A percentile compares a stretch with the other conserved stretches of the same genome.
Evolutionary conservation across 2,888 invertebrate genomes (phyloP).

Genomic region (Agonopterix alstromeriana): DNA sequence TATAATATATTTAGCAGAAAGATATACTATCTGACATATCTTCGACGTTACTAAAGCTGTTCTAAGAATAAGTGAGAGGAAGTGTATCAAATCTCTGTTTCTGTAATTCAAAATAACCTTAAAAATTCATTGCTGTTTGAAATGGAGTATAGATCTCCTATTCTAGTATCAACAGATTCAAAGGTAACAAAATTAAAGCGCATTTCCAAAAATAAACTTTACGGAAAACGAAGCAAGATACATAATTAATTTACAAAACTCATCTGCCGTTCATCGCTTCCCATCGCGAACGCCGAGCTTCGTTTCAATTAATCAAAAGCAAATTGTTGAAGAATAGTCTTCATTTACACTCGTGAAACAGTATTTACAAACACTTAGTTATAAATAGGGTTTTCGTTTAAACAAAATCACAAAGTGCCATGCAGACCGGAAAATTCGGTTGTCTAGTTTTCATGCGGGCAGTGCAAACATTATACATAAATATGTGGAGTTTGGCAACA

Average conservation of each 20-base stretch:
- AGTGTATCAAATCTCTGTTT: no score
- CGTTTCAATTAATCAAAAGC: slow-evolving; percentile 39
- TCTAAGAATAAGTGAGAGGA: no score
- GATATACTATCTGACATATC: no score
- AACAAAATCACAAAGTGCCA: slow-evolving; percentile 59
- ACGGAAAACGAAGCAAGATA: no score
- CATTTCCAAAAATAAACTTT: no score
- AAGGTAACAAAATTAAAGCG: no score
- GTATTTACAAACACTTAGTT: slow-evolving; percentile 9
- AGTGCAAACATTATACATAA: slow-evolving; percentile 32
- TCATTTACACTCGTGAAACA: slow-evolving; percentile 36
- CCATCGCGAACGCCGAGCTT: slow-evolving; percentile 19
- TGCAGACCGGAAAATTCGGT: slow-evolving; percentile 65
- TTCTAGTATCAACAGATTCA: no score
- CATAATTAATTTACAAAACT: not conserved
- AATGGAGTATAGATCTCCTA: no score
- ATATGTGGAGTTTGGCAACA: not conserved
- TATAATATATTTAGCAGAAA: no score
- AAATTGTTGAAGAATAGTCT: slow-evolving; percentile 40
- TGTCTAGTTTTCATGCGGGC: slow-evolving; percentile 65
- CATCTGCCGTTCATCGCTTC: not conserved
- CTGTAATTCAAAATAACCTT: no score
- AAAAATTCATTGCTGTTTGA: no score
- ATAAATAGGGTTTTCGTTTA: slow-evolving; percentile 27
- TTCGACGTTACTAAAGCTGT: no score